Evolutionary conservation across 2,113 vertebrate species (phyloP).

Genomic region (Saguinus midas): DNA sequence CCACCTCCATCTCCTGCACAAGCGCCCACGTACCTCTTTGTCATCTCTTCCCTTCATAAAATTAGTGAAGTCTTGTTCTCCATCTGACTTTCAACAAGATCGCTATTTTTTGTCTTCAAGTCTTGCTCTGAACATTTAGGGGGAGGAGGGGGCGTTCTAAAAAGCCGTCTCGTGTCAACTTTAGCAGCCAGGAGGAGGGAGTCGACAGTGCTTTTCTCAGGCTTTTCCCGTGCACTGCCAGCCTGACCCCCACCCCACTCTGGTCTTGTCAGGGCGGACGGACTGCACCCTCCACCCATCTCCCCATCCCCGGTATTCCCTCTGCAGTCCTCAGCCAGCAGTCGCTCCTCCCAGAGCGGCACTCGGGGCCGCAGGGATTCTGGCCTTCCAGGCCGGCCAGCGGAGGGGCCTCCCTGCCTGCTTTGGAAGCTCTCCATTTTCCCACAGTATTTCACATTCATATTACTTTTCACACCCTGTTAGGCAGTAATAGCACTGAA

Average conservation of each 20-base stretch:
- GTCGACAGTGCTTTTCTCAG: neutral
- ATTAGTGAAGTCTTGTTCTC: conserved; percentile 6
- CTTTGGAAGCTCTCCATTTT: conserved; percentile 79
- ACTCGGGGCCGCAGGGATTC: neutral
- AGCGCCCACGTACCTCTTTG: neutral
- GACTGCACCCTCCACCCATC: rapidly evolving
- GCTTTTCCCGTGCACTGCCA: neutral
- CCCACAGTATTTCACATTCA: conserved; percentile 81
- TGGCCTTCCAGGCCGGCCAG: neutral
- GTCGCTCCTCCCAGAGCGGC: neutral
- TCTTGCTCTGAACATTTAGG: neutral
- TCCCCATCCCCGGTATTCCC: rapidly evolving
- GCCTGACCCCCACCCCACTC: neutral
- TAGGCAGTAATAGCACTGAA: conserved; percentile 78
- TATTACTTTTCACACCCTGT: conserved; percentile 83
- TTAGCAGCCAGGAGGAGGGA: neutral
- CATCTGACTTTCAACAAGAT: neutral
- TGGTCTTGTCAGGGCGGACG: rapidly evolving
- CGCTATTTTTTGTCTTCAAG: neutral
- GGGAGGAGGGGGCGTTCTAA: neutral
- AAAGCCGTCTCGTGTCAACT: neutral
- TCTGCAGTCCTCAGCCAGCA: neutral
- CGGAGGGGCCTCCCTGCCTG: conserved; percentile 16
- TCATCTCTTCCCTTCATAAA: neutral
- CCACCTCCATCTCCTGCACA: neutral